Percentiles rank a stretch among this genome's conserved stretches.
These are phyloP conservation scores for Cebus imitator DNA, from an alignment of 2,113 vertebrate genomes.

Conservation along the genomic window DNA sequence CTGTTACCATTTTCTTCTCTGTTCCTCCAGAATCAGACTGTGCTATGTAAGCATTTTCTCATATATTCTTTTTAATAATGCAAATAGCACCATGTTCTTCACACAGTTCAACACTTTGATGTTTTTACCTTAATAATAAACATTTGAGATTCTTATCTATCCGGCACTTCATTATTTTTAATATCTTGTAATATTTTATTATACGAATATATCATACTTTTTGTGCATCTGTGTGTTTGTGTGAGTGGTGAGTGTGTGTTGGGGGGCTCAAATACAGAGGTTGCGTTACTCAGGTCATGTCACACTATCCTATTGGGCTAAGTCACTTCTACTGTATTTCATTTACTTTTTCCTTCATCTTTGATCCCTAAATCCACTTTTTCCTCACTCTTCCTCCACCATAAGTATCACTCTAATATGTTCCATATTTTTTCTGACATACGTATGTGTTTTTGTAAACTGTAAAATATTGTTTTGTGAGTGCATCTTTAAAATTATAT, in stretches of 20 bases:
- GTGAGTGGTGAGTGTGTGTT: background rate
- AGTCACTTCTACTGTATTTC: background rate
- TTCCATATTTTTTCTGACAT: background rate
- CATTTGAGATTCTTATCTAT: background rate
- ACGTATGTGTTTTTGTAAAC: background rate
- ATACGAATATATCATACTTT: background rate
- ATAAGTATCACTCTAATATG: background rate
- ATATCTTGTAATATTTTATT: background rate
- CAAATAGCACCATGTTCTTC: background rate
- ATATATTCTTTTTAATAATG: background rate
- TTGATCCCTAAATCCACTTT: background rate
- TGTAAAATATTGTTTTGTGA: background rate
- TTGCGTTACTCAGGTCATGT: background rate
- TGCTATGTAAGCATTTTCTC: background rate
- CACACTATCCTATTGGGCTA: background rate
- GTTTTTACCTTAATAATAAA: background rate
- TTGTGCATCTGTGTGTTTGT: background rate
- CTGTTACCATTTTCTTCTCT: background rate
- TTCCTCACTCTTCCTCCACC: background rate
- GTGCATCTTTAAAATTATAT: background rate
- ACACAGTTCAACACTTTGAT: background rate
- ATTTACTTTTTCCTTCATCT: background rate
- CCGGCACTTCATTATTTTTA: background rate
- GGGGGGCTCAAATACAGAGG: background rate
- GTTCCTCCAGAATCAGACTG: background rate